phyloP scores from a whole-genome alignment of 2,797 vertebrate genomes.

The Podargus strigoides region DNA sequence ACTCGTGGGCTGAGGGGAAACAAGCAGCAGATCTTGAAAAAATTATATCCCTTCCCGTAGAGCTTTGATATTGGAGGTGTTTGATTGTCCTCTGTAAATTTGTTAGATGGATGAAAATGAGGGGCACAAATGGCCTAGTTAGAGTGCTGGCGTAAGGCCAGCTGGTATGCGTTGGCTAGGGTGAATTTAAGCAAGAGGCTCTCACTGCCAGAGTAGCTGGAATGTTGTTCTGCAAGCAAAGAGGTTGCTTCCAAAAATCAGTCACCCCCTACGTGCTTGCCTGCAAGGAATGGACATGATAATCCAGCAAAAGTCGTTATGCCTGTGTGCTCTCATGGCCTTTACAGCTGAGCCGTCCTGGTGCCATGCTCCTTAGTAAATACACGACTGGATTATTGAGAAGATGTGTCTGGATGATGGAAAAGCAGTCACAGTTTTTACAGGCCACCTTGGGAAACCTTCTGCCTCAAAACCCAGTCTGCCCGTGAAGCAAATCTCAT shows the following conservation, averaged over 20 bases:
- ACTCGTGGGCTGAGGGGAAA: background rate
- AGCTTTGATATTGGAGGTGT: background rate
- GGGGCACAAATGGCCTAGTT: background rate
- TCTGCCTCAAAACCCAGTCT: background rate
- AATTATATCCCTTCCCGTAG: background rate
- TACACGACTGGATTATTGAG: background rate
- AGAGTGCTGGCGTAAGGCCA: background rate
- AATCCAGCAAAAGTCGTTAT: background rate
- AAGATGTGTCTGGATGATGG: background rate
- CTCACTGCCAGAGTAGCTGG: background rate
- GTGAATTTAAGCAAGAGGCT: background rate
- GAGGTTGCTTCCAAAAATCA: background rate
- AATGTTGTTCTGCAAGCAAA: background rate
- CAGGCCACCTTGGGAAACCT: background rate
- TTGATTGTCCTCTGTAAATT: background rate
- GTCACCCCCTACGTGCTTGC: background rate
- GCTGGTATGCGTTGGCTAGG: background rate
- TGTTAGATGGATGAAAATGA: background rate
- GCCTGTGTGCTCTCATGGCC: background rate
- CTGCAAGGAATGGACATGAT: background rate
- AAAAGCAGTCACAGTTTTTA: background rate
- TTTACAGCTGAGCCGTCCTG: background rate
- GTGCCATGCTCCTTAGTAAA: background rate
- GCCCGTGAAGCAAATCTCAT: accelerated
- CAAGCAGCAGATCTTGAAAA: background rate